phyloP scores from a whole-genome alignment of 2,888 invertebrate genomes.

The Dicyrtoma fusca region DNA sequence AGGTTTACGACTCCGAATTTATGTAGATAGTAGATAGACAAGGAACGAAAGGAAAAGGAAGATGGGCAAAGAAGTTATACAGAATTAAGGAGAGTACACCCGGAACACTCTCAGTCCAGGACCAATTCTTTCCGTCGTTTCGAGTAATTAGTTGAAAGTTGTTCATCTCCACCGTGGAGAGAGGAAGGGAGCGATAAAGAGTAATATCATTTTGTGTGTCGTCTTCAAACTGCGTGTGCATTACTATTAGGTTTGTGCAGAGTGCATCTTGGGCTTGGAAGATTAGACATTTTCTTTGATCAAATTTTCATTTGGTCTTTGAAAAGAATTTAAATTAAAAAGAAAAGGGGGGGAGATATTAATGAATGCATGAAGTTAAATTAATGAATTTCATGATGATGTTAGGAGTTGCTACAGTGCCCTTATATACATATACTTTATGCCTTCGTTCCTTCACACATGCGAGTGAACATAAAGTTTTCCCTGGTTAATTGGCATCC shows the following conservation, averaged over 20 bases:
- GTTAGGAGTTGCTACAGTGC: not conserved
- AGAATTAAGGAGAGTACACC: too few relatives aligned
- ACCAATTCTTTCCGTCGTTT: too few relatives aligned
- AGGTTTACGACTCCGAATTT: not conserved
- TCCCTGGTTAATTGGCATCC: too few relatives aligned
- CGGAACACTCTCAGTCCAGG: too few relatives aligned
- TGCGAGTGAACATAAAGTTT: too few relatives aligned
- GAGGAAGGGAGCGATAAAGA: conserved; percentile 15
- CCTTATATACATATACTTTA: too few relatives aligned
- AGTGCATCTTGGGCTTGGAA: not conserved
- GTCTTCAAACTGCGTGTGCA: not conserved
- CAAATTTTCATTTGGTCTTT: conserved; percentile 24
- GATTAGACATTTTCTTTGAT: conserved; percentile 26
- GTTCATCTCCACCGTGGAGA: not conserved
- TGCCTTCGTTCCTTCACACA: too few relatives aligned
- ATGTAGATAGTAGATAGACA: not conserved
- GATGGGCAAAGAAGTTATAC: too few relatives aligned
- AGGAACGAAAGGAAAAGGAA: not conserved
- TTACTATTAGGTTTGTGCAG: not conserved
- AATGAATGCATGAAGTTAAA: conserved; percentile 26
- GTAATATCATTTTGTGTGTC: conserved; percentile 19
- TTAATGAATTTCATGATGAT: conserved; percentile 29
- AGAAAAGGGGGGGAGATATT: conserved; percentile 27
- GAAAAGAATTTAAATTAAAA: conserved; percentile 29
- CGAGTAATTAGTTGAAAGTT: too few relatives aligned